Evolutionary conservation across 2,113 vertebrate genomes (phyloP).

Genomic region (Labrus mixtus): DNA sequence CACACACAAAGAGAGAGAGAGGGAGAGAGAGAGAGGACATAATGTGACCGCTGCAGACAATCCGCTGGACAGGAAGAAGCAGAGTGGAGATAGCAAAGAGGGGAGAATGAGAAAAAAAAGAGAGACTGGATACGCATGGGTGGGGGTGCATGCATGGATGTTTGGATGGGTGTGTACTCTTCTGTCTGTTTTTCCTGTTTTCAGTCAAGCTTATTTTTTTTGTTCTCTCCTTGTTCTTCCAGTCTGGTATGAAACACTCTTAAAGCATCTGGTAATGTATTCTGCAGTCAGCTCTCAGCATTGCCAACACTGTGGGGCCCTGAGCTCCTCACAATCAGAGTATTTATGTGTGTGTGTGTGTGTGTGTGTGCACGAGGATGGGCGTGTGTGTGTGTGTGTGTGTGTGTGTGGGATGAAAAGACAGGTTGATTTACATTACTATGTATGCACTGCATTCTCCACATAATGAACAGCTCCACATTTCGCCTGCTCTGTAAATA

Average conservation of each 20-base stretch:
- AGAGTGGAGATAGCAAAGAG: conserved; percentile 41
- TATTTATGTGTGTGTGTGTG: too few relatives aligned
- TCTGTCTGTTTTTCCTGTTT: conserved; percentile 73
- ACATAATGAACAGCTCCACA: conserved; percentile 70
- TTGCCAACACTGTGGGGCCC: conserved; percentile 63
- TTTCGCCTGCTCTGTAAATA: conserved; percentile 74
- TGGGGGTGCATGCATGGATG: conserved; percentile 42
- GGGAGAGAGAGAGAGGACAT: conserved; percentile 50
- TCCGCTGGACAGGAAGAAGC: conserved; percentile 75
- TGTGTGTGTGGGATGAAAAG: conserved; percentile 29
- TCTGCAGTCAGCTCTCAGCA: conserved; percentile 61
- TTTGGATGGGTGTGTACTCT: conserved; percentile 66
- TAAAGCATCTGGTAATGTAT: conserved; percentile 74
- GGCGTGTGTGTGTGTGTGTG: conserved; percentile 14
- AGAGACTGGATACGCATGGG: conserved; percentile 33
- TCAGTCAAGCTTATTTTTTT: conserved; percentile 48
- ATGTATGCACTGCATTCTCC: conserved; percentile 59
- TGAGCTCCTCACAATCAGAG: conserved; percentile 57
- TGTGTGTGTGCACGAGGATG: conserved; percentile 6
- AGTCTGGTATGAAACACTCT: conserved; percentile 55
- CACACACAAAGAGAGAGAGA: background rate
- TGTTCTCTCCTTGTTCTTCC: background rate
- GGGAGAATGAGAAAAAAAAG: conserved; percentile 21
- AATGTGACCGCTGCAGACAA: conserved; percentile 71
- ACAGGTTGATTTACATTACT: conserved; percentile 73